Evolutionary conservation across 2,113 vertebrate species (phyloP), one percentile per base, ranked within the genome.

Genomic region (Odontophorus gujanensis): DNA sequence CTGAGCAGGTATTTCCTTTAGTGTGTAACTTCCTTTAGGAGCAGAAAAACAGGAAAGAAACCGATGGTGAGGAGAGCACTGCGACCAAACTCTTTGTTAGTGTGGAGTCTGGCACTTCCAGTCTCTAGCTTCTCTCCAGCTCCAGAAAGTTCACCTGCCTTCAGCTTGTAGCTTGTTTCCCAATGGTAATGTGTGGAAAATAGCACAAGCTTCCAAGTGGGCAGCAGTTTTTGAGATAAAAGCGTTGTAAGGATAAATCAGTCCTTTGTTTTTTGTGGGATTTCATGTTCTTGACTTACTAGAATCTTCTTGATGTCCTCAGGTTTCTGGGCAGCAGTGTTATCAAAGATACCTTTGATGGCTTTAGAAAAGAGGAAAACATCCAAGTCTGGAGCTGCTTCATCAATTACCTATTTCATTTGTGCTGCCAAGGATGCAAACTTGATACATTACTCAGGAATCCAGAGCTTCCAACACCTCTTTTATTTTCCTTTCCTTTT

Each of bases 301-400:
- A 63, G 59, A 72, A 67, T 87, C 72, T 83, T 20, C 59, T 87
- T 77, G 42, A 59, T 95, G 55, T 80, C 43, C 43, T 94, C 5
- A 1, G 13, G 76, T 89, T 95, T 90, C 82, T 91, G 87, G 63
- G 68, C 30, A 72, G 21, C 51, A 43, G 51, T 74, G 48, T 26
- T 82, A 38, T 95, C 82, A 94, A 91, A 95, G 87, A 77, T 74
- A 85, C 47, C 73, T 96, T 95, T 92, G 82, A 95, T 92, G 51
- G 80, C 83, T 92, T 93, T 78, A 81, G 73, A 86, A 90, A 58
- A 90, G 85, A 92, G 82, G 80, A 90, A 90, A 86, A 48, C 61
- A 75, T 92, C 65, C 75, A 87, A 87, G 81, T 66, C 68, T 87
- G 89, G 28, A 85, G 66, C 63, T 79, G 85, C 76, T 89, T 97